Percentiles rank a stretch among this genome's conserved stretches.
Evolutionary conservation across 2,888 invertebrate genomes (phyloP).

Genomic region (Lomographa bimaculata): DNA sequence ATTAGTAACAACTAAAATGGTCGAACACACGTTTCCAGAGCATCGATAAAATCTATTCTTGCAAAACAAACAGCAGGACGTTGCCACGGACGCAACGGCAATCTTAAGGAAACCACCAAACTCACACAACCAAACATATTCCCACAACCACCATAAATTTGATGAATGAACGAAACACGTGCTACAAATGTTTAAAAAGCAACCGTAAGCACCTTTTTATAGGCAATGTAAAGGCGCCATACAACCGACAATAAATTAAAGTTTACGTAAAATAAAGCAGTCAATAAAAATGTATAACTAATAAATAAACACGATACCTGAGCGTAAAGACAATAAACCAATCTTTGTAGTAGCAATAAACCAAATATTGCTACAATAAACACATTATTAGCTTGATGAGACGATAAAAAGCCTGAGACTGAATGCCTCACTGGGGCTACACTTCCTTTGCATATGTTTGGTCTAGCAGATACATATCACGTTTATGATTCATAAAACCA

Average conservation of each 20-base stretch:
- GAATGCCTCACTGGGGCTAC: slow-evolving; percentile 26
- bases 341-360: slow-evolving; percentile 79
- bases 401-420: slow-evolving; percentile 60
- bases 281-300: slow-evolving; percentile 83
- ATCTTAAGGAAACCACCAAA: slow-evolving; percentile 46
- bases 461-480: slow-evolving; percentile 68
- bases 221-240: slow-evolving; percentile 81
- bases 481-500: slow-evolving; percentile 79
- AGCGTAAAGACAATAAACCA: slow-evolving; percentile 79
- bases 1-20: neutral
- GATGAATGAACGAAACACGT: slow-evolving; percentile 83
- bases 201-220: slow-evolving; percentile 80
- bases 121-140: slow-evolving; percentile 73
- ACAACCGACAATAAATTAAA: slow-evolving; percentile 82
- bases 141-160: slow-evolving; percentile 81
- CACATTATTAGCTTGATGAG: slow-evolving; percentile 78
- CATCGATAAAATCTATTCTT: slow-evolving; percentile 21
- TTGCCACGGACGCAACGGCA: slow-evolving; percentile 15
- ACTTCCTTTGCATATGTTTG: slow-evolving; percentile 42
- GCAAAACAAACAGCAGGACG: neutral
- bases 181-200: slow-evolving; percentile 82
- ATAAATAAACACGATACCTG: slow-evolving; percentile 84
- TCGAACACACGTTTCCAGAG: neutral
- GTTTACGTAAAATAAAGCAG: slow-evolving; percentile 82
- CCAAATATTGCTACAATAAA: slow-evolving; percentile 82